phyloP scores from a whole-genome alignment of 2,113 vertebrate genomes.

The Propithecus coquereli region DNA sequence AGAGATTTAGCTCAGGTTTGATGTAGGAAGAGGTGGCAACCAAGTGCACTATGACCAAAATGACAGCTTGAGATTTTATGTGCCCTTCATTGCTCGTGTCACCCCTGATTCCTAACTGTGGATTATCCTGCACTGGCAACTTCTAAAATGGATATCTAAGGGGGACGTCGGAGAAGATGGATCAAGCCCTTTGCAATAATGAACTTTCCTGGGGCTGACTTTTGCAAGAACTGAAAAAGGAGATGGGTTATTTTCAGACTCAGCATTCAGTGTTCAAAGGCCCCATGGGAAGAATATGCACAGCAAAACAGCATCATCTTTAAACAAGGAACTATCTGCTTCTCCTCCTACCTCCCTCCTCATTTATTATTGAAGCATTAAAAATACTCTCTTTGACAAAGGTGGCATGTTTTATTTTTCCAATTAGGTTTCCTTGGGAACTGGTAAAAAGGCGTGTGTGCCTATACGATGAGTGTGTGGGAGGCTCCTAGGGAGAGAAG shows the following conservation, averaged over 20 bases:
- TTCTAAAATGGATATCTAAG: background rate
- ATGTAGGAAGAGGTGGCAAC: background rate
- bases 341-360: background rate
- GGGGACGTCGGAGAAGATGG: background rate
- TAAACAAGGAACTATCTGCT: background rate
- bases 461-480: rapidly evolving
- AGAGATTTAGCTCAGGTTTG: background rate
- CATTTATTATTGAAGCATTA: background rate
- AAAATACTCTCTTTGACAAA: conserved; percentile 38
- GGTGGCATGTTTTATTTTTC: conserved; percentile 61
- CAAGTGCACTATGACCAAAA: background rate
- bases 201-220: conserved; percentile 42
- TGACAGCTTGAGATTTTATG: conserved; percentile 2
- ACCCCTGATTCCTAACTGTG: background rate
- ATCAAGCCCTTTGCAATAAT: background rate
- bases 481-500: conserved; percentile 40
- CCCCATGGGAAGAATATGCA: background rate
- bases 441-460: background rate
- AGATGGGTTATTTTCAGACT: conserved; percentile 6
- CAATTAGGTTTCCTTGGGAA: conserved; percentile 75
- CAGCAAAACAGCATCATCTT: background rate
- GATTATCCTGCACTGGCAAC: background rate
- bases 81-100: background rate
- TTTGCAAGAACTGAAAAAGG: conserved; percentile 46
- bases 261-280: background rate